phyloP scores from a whole-genome alignment of 2,888 invertebrate genomes.

The Vandiemenella viatica region DNA sequence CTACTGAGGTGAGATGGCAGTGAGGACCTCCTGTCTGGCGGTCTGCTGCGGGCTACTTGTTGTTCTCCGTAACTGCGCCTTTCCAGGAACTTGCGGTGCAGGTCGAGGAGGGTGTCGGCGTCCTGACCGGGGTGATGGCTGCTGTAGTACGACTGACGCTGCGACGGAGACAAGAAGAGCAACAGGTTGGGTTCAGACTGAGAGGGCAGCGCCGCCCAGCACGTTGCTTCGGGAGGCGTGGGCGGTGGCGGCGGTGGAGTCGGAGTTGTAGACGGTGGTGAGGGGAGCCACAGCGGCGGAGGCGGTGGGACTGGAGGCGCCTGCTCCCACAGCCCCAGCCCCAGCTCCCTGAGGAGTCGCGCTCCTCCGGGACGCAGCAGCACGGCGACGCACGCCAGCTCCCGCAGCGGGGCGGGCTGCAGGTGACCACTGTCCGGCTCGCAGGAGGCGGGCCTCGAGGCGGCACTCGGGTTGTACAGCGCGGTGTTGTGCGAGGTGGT shows the following conservation, averaged over 20 bases:
- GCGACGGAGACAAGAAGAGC: conserved; percentile 58
- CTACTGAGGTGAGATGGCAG: conserved; percentile 2
- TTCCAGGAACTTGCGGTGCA: conserved; percentile 53
- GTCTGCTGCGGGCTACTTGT: background rate
- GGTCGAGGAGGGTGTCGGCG: conserved; percentile 47
- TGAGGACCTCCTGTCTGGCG: background rate
- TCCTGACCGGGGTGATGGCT: conserved; percentile 23
- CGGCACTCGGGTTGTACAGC: background rate
- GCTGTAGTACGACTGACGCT: conserved; percentile 23
- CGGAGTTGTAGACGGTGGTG: background rate
- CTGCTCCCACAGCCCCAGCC: background rate
- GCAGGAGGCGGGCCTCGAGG: background rate
- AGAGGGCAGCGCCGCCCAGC: conserved; percentile 46
- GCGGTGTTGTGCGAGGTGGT: conserved; percentile 31
- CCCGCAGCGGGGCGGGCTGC: background rate
- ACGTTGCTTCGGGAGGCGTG: background rate
- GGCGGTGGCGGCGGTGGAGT: conserved; percentile 1
- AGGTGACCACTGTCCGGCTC: too few species aligned
- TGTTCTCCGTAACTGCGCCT: conserved; percentile 41
- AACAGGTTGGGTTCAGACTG: conserved; percentile 42
- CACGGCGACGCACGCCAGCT: background rate
- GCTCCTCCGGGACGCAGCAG: conserved; percentile 3
- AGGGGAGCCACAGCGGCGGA: background rate
- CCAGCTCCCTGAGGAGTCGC: conserved; percentile 18
- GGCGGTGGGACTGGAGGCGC: background rate